Evolutionary conservation across 2,797 vertebrate species (phyloP), one percentile per base, ranked within the genome.

Genomic region (Brotula barbata): DNA sequence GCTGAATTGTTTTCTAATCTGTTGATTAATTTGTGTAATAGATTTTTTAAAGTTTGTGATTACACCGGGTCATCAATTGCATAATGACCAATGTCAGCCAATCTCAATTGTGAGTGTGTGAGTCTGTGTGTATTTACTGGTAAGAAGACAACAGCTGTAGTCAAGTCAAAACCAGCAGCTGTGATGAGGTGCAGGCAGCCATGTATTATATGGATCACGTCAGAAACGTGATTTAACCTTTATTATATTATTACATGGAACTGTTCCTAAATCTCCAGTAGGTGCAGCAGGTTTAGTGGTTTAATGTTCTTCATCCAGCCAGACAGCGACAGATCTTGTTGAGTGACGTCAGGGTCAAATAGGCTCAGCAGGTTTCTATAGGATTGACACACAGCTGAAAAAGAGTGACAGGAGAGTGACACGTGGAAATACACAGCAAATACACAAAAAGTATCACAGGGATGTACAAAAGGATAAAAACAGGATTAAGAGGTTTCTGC

Each of bases 321-420:
- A 68, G 71, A 55, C 63, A 58, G 60, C 21, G 8, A 15, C 0
- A 68, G 43, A 28, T 67, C 50, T 15, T 41, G 25, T 73, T 75
- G 16, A 62, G 64, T 79, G 82, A 86, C 43, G 71, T 85, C 73
- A 85, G 40, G 53, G 63, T 85, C 64, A 82, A 84, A 85, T 62
- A 75, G 75, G 83, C 83, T 85, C 82, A 87, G 55, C 16, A 1
- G 20, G 55, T 16, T 51, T 58, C 67, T 73, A 50, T 63, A 39
- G 68, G 78, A 81, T 65, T 69, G 72, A 63, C 57, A 64, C 59
- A 57, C 23, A 31, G 31, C 23, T 57, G 42, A 48, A 61, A 57
- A 68, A 58, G 58, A 63, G 14, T 14, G 17, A 13, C n/a, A 17
- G 16, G 21, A 41, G 7, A 2, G 43, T 61, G 41, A 67, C 58